Conservation (phyloP, 2,113 vertebrate genomes). For the Hystrix cristata region DNA sequence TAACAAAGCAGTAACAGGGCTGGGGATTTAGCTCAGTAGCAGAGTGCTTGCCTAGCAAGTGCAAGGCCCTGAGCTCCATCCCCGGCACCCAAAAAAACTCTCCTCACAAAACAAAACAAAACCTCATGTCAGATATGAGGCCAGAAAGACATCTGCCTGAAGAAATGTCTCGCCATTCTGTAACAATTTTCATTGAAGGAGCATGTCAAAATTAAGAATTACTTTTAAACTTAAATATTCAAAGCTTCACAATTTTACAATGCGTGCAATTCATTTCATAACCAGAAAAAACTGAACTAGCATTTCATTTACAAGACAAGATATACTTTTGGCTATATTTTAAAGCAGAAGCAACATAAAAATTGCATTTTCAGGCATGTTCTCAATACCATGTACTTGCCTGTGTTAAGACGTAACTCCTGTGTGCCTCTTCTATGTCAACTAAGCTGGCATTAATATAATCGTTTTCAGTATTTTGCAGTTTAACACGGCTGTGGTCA, state of each 20-base stretch:
- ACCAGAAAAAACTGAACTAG: constrained; percentile 50
- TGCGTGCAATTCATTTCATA: not conserved
- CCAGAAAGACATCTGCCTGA: not conserved
- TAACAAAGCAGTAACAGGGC: not conserved
- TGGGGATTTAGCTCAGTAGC: too few relatives aligned
- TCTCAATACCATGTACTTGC: constrained; percentile 85
- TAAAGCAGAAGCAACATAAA: not conserved
- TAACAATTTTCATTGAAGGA: not conserved
- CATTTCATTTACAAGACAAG: constrained; percentile 49
- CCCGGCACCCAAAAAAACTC: too few relatives aligned
- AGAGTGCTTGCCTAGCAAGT: not conserved
- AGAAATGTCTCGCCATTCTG: not conserved
- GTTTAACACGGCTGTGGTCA: constrained; percentile 98
- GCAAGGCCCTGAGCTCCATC: too few relatives aligned
- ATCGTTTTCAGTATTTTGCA: constrained; percentile 96
- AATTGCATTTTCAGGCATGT: not conserved
- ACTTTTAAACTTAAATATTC: constrained; percentile 36
- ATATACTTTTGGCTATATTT: not conserved
- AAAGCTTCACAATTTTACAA: constrained; percentile 10
- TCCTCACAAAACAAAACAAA: not conserved
- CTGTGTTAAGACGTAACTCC: constrained; percentile 97
- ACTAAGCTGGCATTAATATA: constrained; percentile 99
- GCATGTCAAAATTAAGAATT: constrained; percentile 2
- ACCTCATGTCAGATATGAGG: not conserved
- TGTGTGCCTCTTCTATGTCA: constrained; percentile 94